Base-by-base conservation (phyloP, 1,140 invertebrate genomes). In the Phthorimaea operculella region DNA sequence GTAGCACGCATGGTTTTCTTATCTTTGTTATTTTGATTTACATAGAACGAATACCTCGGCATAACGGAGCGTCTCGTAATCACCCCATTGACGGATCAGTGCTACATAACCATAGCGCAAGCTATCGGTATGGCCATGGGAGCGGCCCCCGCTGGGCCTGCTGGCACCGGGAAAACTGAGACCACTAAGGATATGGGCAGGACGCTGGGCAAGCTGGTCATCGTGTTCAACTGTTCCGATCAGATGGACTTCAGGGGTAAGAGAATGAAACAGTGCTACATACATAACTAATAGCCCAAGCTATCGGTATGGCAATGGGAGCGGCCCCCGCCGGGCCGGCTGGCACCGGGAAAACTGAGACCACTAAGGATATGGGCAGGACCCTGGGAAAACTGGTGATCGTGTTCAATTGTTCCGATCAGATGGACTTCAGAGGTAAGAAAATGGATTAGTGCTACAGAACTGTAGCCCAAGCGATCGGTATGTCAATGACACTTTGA, bases 321-420 rank as follows among this genome's bases (percentile, higher is more conserved):
- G n/a, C n/a, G n/a, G n/a, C n/a, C n/a, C n/a, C n/a, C n/a, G n/a
- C n/a, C n/a, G n/a, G n/a, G n/a, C n/a, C n/a, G n/a, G n/a, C n/a
- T n/a, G n/a, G 96, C 11, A 97, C 96, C 0, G 96, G 95, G n/a
- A 98, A 98, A 87, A 98, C 96, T 0, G 96, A 98, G 84, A 98
- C 96, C 8, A 93, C 92, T 5, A 98, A 98, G 83, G 96, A 98
- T 76, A 96, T 98, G 94, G 96, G 94, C 4, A 91, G 96, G 60
- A 94, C 95, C 34, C 86, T 98, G 7, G 96, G 96, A 52, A 97
- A 98, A 88, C 96, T 96, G 71, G 95, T 97, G 16, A 96, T 98
- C 16, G 96, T 98, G 33, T 97, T 98, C 84, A 98, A 98, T 86
- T 98, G 96, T 71, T 97, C 96, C 0, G 96, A 98, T 88, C 96